Conservation (phyloP, 2,113 vertebrate genomes). For the Epinephelus moara region DNA sequence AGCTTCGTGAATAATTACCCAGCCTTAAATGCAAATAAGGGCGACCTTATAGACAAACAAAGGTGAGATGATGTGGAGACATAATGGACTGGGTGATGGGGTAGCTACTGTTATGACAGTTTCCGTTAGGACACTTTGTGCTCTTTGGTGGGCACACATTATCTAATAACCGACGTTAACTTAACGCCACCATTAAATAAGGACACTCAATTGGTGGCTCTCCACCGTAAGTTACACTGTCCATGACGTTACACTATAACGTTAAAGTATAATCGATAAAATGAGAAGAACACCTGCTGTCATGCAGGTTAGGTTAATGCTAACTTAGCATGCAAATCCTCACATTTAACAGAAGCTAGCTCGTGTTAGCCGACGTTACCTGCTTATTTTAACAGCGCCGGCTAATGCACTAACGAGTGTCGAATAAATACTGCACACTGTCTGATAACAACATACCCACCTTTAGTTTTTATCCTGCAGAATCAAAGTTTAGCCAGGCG, state of each 20-base stretch:
- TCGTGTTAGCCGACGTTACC: background rate
- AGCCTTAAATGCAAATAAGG: slow-evolving; percentile 15
- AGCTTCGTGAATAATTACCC: slow-evolving; percentile 14
- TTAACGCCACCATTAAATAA: background rate
- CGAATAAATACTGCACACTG: background rate
- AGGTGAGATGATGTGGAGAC: too few species aligned
- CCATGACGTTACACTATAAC: background rate
- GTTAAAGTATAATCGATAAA: background rate
- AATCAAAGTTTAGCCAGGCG: slow-evolving; percentile 10
- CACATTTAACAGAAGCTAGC: background rate
- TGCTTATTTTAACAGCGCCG: background rate
- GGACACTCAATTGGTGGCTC: background rate
- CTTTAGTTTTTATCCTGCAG: slow-evolving; percentile 36
- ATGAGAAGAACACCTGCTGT: background rate
- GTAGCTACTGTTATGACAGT: background rate
- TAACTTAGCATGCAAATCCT: background rate
- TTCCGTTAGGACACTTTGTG: background rate
- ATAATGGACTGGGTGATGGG: too few species aligned
- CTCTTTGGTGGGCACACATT: background rate
- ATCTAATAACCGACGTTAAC: background rate
- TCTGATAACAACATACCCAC: slow-evolving; percentile 50
- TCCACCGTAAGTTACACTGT: background rate
- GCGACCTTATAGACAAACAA: background rate
- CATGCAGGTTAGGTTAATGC: background rate
- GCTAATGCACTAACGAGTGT: background rate